A percentile compares a stretch with the other conserved stretches of the same genome.
phyloP scores from a whole-genome alignment of 2,888 invertebrate species.

The Sisyra nigra region DNA sequence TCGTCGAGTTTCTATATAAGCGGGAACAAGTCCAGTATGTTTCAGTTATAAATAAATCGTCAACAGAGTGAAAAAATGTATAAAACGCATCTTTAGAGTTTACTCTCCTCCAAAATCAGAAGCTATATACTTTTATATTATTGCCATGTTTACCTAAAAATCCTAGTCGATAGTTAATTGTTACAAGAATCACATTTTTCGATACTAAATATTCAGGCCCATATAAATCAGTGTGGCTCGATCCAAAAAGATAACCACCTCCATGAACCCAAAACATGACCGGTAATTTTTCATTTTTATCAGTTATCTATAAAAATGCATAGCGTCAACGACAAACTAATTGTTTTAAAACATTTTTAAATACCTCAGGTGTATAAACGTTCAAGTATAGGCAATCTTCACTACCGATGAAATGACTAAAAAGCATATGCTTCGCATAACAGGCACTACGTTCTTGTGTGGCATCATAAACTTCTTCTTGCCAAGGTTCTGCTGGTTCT shows the following conservation, averaged over 20 bases:
- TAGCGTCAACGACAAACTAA: not conserved
- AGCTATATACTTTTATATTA: too few relatives aligned
- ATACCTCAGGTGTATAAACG: not conserved
- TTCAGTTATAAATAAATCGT: too few relatives aligned
- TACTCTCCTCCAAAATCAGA: too few relatives aligned
- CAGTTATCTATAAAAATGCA: not conserved
- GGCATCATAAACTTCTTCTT: not conserved
- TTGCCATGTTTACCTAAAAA: slow-evolving; percentile 3
- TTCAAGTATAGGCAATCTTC: not conserved
- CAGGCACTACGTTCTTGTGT: not conserved
- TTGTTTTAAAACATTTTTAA: not conserved
- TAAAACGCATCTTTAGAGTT: too few relatives aligned
- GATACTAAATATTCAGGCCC: slow-evolving; percentile 2
- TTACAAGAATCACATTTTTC: slow-evolving; percentile 2
- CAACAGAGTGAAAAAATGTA: too few relatives aligned
- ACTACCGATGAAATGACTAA: not conserved
- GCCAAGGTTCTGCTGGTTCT: not conserved
- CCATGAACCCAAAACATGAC: slow-evolving; percentile 3
- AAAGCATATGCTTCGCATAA: not conserved
- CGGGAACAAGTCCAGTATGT: too few relatives aligned
- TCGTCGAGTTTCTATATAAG: too few relatives aligned
- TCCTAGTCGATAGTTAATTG: slow-evolving; percentile 2
- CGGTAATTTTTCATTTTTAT: slow-evolving; percentile 1
- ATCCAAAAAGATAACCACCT: not conserved
- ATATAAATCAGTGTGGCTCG: not conserved